Percentiles rank a stretch among this genome's conserved stretches.
Evolutionary conservation across 2,797 vertebrate genomes (phyloP).

Genomic region (Aldrovandia affinis): DNA sequence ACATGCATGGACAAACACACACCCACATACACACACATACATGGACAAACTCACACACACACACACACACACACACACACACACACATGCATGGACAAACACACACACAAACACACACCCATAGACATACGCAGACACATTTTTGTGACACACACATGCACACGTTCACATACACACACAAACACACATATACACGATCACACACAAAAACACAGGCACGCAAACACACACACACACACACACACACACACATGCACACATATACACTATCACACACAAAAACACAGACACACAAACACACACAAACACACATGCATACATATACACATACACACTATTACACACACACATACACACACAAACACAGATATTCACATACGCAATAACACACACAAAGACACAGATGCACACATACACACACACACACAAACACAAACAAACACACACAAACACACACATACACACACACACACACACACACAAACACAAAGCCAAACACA

Average conservation of each 20-base stretch:
- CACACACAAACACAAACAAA: no score
- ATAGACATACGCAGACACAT: neutral
- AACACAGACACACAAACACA: neutral
- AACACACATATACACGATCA: no score
- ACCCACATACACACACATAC: neutral
- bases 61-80: neutral
- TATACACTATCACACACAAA: neutral
- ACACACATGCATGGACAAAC: neutral
- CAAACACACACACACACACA: conserved; percentile 2
- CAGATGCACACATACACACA: no score
- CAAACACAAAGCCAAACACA: no score
- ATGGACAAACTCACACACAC: neutral
- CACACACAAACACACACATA: neutral
- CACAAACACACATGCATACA: neutral
- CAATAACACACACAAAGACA: neutral
- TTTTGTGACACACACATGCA: no score
- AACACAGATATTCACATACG: no score
- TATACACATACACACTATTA: neutral
- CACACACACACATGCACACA: neutral
- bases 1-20: neutral
- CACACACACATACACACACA: conserved; percentile 1
- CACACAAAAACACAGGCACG: no score
- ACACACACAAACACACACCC: neutral
- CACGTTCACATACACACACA: no score
- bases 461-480: no score